Evolutionary conservation across 2,113 vertebrate species (phyloP).

Genomic region (Cynopterus brachyotis): DNA sequence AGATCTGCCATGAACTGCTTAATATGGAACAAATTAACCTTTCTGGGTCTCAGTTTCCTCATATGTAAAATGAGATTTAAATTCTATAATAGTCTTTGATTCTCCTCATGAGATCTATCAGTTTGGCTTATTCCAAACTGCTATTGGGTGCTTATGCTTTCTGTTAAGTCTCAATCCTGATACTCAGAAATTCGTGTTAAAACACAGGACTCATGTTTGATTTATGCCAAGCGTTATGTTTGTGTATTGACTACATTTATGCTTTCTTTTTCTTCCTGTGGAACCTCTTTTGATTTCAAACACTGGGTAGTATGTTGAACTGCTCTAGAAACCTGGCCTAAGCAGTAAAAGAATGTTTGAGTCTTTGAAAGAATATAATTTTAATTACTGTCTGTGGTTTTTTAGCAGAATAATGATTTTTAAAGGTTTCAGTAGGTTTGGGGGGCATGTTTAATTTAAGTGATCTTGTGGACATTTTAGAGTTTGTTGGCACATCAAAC

Average conservation of each 20-base stretch:
- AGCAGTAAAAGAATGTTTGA: background rate
- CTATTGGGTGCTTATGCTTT: slow-evolving; percentile 25
- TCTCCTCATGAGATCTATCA: background rate
- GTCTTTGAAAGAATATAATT: slow-evolving; percentile 24
- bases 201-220: slow-evolving; percentile 51
- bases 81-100: background rate
- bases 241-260: slow-evolving; percentile 34
- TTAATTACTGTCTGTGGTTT: slow-evolving; percentile 30
- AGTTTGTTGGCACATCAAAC: slow-evolving; percentile 29
- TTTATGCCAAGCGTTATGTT: slow-evolving; percentile 67
- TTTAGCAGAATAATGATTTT: slow-evolving; percentile 48
- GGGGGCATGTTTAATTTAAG: background rate
- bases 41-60: background rate
- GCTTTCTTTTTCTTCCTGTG: background rate
- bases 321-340: slow-evolving; percentile 35
- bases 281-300: slow-evolving; percentile 23
- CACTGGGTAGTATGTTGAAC: slow-evolving; percentile 52
- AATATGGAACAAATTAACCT: background rate
- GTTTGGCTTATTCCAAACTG: slow-evolving; percentile 31
- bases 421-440: background rate
- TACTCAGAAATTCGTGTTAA: slow-evolving; percentile 59
- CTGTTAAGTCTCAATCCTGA: slow-evolving; percentile 5
- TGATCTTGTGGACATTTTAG: slow-evolving; percentile 19
- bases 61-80: background rate
- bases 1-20: background rate